Conservation (phyloP, 2,888 invertebrate genomes). For the Xiphydria camelus region DNA sequence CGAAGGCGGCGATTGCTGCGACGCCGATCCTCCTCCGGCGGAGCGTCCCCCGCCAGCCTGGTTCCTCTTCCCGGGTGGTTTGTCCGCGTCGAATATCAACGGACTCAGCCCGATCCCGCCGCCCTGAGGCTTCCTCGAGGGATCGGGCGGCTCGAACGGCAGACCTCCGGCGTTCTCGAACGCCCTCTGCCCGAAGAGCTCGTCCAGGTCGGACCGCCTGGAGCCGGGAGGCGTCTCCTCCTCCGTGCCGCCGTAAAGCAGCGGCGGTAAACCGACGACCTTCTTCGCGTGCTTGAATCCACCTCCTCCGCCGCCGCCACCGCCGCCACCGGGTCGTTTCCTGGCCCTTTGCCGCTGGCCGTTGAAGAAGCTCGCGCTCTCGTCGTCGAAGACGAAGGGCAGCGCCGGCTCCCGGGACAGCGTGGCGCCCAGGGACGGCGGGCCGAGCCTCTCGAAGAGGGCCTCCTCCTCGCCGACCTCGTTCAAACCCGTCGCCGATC, state of each 20-base stretch:
- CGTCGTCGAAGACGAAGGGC: conserved; percentile 23
- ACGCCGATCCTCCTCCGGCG: conserved; percentile 21
- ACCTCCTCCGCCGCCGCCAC: too few relatives aligned
- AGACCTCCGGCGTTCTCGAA: conserved; percentile 4
- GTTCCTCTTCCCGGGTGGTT: conserved; percentile 34
- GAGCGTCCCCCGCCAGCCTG: conserved; percentile 8
- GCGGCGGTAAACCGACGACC: conserved; percentile 13
- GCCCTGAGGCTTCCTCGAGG: conserved; percentile 12
- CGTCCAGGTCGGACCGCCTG: conserved; percentile 1
- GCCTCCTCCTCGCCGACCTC: conserved; percentile 27
- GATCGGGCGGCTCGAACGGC: conserved; percentile 6
- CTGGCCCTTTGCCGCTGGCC: conserved; percentile 1
- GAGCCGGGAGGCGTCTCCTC: conserved; percentile 13
- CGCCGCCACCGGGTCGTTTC: conserved; percentile 11
- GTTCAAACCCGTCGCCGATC: too few relatives aligned
- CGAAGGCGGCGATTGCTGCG: conserved; percentile 45
- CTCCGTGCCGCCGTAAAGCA: conserved; percentile 13
- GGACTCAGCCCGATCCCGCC: conserved; percentile 28
- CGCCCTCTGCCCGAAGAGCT: conserved; percentile 15
- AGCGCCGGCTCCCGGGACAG: conserved; percentile 13
- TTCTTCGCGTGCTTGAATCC: conserved; percentile 11
- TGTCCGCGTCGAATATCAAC: conserved; percentile 31
- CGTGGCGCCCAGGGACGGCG: conserved; percentile 8
- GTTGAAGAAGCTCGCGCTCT: not conserved
- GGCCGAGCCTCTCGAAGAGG: conserved; percentile 27